A percentile compares a stretch with the other conserved stretches of the same genome.
Evolutionary conservation across 2,113 vertebrate genomes (phyloP).

Genomic region (Trochalopteron elliotii): DNA sequence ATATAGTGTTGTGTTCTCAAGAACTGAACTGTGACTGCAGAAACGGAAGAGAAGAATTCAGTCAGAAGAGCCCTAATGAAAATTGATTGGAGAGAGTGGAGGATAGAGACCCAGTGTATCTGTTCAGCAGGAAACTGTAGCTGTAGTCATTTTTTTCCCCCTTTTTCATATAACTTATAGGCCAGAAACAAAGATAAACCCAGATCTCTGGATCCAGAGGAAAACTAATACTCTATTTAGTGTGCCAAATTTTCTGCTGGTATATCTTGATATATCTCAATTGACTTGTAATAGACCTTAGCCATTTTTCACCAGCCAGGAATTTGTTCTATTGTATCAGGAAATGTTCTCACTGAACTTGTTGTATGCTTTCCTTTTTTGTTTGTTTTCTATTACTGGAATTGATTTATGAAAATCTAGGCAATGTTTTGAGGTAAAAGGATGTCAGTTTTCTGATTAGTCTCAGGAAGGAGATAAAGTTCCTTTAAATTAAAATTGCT

Average conservation of each 20-base stretch:
- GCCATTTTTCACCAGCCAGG: not conserved
- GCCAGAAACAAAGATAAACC: constrained; percentile 49
- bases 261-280: constrained; percentile 24
- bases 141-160: not conserved
- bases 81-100: constrained; percentile 28
- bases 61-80: constrained; percentile 40
- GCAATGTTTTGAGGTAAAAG: not conserved
- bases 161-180: not conserved
- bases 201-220: not conserved
- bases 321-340: not conserved
- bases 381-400: not conserved
- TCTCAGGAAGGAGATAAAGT: not conserved
- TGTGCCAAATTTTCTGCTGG: constrained; percentile 31
- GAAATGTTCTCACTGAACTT: not conserved
- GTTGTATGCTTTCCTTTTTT: not conserved
- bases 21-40: not conserved
- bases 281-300: constrained; percentile 1
- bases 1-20: not conserved
- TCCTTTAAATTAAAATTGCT: not conserved
- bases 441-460: not conserved
- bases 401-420: not conserved
- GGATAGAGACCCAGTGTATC: constrained; percentile 5
- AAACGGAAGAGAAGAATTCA: not conserved
- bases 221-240: constrained; percentile 28
- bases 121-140: not conserved